Evolutionary conservation across 2,797 vertebrate species (phyloP).

Genomic region (Myiothlypis coronata): DNA sequence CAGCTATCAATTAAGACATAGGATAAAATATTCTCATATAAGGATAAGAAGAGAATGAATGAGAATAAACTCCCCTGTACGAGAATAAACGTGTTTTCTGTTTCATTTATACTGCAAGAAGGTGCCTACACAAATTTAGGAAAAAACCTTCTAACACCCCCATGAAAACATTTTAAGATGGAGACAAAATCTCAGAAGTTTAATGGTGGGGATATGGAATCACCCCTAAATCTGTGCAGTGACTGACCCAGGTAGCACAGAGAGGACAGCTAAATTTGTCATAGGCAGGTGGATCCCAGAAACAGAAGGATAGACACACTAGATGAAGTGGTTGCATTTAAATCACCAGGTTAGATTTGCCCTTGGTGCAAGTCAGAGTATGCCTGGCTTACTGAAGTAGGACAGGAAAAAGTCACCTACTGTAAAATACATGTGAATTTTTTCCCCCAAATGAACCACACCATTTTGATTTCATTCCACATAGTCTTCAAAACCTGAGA

Average conservation of each 20-base stretch:
- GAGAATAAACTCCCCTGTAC: constrained; percentile 2
- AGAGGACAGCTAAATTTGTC: background rate
- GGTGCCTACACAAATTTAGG: background rate
- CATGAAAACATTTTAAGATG: background rate
- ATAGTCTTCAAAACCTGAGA: background rate
- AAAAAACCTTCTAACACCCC: background rate
- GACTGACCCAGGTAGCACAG: background rate
- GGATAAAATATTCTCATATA: constrained; percentile 46
- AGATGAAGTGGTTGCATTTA: background rate
- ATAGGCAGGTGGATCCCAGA: background rate
- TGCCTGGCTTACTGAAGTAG: background rate
- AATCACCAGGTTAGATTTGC: background rate
- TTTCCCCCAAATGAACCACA: background rate
- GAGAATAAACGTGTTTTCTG: background rate
- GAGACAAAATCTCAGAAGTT: background rate
- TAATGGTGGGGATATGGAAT: accelerated
- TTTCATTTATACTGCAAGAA: background rate
- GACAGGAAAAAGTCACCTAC: background rate
- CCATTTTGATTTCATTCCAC: background rate
- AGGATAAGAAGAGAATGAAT: constrained; percentile 12
- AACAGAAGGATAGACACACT: background rate
- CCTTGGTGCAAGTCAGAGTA: background rate
- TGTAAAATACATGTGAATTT: accelerated
- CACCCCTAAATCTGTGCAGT: background rate
- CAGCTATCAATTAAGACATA: constrained; percentile 50